Conservation (phyloP, 2,797 vertebrate genomes). For the Oceanodroma leucorhoa region DNA sequence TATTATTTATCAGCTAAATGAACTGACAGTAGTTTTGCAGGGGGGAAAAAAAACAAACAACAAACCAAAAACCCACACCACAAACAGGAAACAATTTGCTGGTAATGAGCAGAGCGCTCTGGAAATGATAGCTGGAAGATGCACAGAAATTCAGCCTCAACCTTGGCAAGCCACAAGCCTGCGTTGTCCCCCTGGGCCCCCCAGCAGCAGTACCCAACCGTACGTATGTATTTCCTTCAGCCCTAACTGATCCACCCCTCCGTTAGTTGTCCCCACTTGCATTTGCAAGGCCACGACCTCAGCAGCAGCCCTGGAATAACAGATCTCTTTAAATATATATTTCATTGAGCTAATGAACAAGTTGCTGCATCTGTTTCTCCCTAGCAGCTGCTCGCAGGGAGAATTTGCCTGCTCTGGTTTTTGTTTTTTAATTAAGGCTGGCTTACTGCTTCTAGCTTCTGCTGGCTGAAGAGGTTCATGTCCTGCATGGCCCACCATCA, state of each 20-base stretch:
- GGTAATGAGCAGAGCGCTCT: not conserved
- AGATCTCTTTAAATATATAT: not conserved
- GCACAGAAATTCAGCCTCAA: not conserved
- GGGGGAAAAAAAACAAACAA: rapidly evolving
- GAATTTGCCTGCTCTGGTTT: not conserved
- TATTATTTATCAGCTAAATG: not conserved
- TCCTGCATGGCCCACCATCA: not conserved
- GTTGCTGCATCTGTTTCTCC: not conserved
- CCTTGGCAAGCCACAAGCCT: not conserved
- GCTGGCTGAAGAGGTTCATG: not conserved
- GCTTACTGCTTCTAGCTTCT: not conserved
- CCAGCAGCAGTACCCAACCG: not conserved
- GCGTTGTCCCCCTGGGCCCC: not conserved
- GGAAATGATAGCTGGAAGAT: not conserved
- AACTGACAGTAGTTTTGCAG: not conserved
- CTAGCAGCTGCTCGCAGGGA: not conserved
- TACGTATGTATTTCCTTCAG: not conserved
- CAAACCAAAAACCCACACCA: too few relatives aligned
- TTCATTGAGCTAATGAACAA: not conserved
- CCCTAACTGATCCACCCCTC: not conserved
- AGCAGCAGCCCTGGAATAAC: not conserved
- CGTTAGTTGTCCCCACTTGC: rapidly evolving
- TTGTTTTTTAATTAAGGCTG: not conserved
- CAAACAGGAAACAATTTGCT: not conserved
- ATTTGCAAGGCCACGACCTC: not conserved